Evolutionary conservation across 2,888 invertebrate genomes (phyloP).

Genomic region (Fragum fragum): DNA sequence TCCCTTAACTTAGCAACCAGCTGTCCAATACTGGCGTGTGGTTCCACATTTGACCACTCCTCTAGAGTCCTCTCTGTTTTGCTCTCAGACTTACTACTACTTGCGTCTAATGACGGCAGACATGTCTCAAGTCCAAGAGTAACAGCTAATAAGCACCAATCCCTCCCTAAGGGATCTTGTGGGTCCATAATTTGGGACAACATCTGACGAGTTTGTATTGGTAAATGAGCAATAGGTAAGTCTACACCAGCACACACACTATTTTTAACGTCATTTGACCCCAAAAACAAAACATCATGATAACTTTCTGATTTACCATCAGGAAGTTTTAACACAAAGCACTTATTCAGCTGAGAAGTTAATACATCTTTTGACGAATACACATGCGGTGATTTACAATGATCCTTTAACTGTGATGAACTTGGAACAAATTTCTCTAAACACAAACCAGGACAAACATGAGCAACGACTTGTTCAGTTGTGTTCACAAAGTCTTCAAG

Average conservation of each 20-base stretch:
- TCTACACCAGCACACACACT: slow-evolving; percentile 88
- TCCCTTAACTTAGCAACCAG: slow-evolving; percentile 89
- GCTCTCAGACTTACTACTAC: slow-evolving; percentile 81
- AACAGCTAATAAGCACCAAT: slow-evolving; percentile 89
- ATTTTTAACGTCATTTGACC: slow-evolving; percentile 87
- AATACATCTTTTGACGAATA: slow-evolving; percentile 86
- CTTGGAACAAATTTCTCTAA: slow-evolving; percentile 91
- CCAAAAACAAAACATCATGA: slow-evolving; percentile 89
- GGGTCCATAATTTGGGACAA: slow-evolving; percentile 88
- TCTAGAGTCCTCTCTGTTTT: slow-evolving; percentile 87
- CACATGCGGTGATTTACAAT: slow-evolving; percentile 75
- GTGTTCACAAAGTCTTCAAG: slow-evolving; percentile 90
- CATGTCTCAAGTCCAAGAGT: slow-evolving; percentile 88
- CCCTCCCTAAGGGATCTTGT: slow-evolving; percentile 88
- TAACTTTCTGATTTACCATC: slow-evolving; percentile 89
- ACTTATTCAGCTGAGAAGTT: slow-evolving; percentile 86
- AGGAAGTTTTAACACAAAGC: slow-evolving; percentile 84
- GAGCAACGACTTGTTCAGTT: slow-evolving; percentile 89
- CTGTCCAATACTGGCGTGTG: slow-evolving; percentile 88
- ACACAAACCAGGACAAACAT: slow-evolving; percentile 91
- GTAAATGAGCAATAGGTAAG: slow-evolving; percentile 89
- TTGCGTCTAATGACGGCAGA: slow-evolving; percentile 87
- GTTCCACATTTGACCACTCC: slow-evolving; percentile 87
- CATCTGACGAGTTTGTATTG: slow-evolving; percentile 88
- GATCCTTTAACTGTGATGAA: slow-evolving; percentile 84